These are phyloP conservation scores for Sturmia bella DNA, from an alignment of 2,888 invertebrate genomes.

Conservation along the genomic window DNA sequence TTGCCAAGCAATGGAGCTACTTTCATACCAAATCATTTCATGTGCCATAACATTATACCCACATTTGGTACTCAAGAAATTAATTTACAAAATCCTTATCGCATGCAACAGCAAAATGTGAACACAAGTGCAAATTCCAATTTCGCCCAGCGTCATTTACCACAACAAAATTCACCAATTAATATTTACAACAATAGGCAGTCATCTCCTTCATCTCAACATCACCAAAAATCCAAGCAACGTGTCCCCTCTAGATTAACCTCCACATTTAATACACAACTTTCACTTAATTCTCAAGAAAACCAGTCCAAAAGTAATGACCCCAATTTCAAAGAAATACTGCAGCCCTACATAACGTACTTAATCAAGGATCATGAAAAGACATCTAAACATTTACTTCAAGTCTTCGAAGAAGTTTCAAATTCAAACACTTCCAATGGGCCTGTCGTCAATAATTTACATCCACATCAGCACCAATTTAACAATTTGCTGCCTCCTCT, in stretches of 20 bases:
- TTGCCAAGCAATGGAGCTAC: not conserved
- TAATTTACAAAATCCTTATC: constrained; percentile 58
- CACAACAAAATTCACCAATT: constrained; percentile 27
- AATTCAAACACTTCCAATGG: not conserved
- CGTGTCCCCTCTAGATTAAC: constrained; percentile 23
- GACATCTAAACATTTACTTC: constrained; percentile 58
- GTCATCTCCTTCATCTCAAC: not conserved
- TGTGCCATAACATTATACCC: constrained; percentile 31
- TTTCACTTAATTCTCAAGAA: constrained; percentile 3
- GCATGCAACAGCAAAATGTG: constrained; percentile 29
- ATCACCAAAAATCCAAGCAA: constrained; percentile 34
- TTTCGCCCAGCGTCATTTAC: constrained; percentile 25
- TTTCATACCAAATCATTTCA: constrained; percentile 17
- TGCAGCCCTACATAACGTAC: constrained; percentile 54
- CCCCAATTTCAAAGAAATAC: constrained; percentile 51
- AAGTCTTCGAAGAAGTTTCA: constrained; percentile 56
- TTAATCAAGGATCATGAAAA: constrained; percentile 61
- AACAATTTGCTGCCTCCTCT: constrained; percentile 30
- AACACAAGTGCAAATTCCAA: not conserved
- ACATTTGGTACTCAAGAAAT: constrained; percentile 52
- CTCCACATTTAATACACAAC: constrained; percentile 9
- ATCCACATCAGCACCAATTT: constrained; percentile 17
- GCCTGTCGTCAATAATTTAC: constrained; percentile 8
- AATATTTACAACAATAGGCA: constrained; percentile 20
- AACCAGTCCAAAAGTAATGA: constrained; percentile 16